Base-by-base conservation (phyloP, 2,888 invertebrate genomes). In the Ophion costatus region DNA sequence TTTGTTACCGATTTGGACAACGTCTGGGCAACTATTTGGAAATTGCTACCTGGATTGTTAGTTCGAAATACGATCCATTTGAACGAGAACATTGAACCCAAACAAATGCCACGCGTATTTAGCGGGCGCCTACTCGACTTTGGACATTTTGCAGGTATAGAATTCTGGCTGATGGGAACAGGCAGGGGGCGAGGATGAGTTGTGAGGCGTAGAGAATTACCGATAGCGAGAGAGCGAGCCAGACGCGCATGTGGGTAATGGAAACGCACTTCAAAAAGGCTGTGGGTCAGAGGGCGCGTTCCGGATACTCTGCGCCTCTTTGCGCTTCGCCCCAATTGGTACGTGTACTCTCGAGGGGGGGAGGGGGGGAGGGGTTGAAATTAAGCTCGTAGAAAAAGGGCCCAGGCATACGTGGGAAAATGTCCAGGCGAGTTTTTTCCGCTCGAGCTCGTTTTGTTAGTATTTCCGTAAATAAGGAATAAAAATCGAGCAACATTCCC, bases 251-350 rank as follows among this genome's bases (percentile, higher is more conserved):
- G 45, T 59, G 57, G 78, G 70, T 84, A 84, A 84, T 84, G 84
- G 81, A 82, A 78, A 24, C 78, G 81, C 77, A 56, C 74, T 81
- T 51, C 73, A 82, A 84, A 74, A 78, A 74, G 22, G 20, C 59
- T 45, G 57, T 45, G 78, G 77, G 81, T 84, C 84, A 84, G 64
- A 82, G 84, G 84, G 78, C 75, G 42, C 66, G 20, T 74, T 24
- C 20, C 14, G 42, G 76, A 57, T 38, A 57, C 56, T 61, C 17
- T 56, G 45, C 10, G 2, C 51, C 51, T 77, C 67, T 75, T 64
- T 64, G 33, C 51, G 24, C 66, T 57, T 24, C 33, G 57, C 56
- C 20, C 24, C n/a, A 45, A 56, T 20, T 64, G 56, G 17, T 64
- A 6, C 22, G 20, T 64, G 20, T 64, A n/a, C 5, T 24, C 51